Percentiles rank a stretch among this genome's conserved stretches.
Evolutionary conservation across 1,140 invertebrate genomes (phyloP).

Genomic region (Caenorhabditis latens): DNA sequence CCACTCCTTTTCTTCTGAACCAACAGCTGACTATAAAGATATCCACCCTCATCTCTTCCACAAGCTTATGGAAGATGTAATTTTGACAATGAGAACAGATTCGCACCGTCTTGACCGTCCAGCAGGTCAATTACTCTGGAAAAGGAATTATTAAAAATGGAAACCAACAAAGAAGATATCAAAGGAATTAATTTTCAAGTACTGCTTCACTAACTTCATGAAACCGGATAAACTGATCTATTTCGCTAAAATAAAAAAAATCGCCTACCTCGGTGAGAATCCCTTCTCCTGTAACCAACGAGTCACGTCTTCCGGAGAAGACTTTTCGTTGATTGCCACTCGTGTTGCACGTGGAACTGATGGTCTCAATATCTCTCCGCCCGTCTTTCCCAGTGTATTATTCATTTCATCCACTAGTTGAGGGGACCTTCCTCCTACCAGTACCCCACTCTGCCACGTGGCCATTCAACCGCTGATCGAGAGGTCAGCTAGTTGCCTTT

Average conservation of each 20-base stretch:
- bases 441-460: no score
- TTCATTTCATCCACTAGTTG: slow-evolving; percentile 49
- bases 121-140: slow-evolving; percentile 66
- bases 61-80: slow-evolving; percentile 61
- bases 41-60: slow-evolving; percentile 63
- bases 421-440: no score
- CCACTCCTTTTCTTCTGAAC: slow-evolving; percentile 67
- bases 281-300: slow-evolving; percentile 66
- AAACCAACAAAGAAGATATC: no score
- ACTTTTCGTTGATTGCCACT: slow-evolving; percentile 54
- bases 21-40: slow-evolving; percentile 66
- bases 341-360: background rate
- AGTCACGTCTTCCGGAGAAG: slow-evolving; percentile 47
- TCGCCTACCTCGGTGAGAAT: slow-evolving; percentile 60
- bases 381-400: slow-evolving; percentile 37
- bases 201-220: background rate
- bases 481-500: no score
- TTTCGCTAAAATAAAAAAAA: no score
- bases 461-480: no score
- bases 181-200: no score
- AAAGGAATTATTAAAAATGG: background rate
- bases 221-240: background rate
- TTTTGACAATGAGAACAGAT: slow-evolving; percentile 64
- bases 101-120: slow-evolving; percentile 63
- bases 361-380: slow-evolving; percentile 44